Evolutionary conservation across 1,140 invertebrate genomes (phyloP).

Genomic region (Lasaia peninsularis): DNA sequence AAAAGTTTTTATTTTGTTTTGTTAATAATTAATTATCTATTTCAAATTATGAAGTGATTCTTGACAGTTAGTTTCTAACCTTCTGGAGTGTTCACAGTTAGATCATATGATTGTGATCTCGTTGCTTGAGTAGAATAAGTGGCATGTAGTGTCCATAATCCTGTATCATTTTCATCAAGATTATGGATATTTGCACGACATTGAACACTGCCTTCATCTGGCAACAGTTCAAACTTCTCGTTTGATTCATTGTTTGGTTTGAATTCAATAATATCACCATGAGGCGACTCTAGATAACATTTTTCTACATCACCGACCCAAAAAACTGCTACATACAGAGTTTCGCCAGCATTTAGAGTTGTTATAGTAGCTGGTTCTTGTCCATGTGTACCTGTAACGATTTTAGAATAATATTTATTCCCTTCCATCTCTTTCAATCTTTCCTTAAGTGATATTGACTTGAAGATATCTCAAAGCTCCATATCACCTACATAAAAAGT

Average conservation of each 20-base stretch:
- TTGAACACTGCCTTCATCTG: conserved; percentile 13
- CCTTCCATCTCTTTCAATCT: not conserved
- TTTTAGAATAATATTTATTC: not conserved
- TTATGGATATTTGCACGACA: conserved; percentile 25
- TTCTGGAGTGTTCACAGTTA: conserved; percentile 28
- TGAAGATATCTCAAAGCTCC: not conserved
- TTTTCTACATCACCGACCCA: conserved; percentile 17
- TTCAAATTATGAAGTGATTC: no score
- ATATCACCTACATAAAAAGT: not conserved
- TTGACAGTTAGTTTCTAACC: conserved; percentile 24
- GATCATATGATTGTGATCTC: conserved; percentile 21
- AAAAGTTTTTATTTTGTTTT: no score
- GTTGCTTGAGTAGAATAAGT: conserved; percentile 3
- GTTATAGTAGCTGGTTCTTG: conserved; percentile 7
- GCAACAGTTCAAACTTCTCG: conserved; percentile 23
- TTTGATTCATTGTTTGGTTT: conserved; percentile 30
- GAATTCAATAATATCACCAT: conserved; percentile 22
- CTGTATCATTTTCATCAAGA: conserved; percentile 28
- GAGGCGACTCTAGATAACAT: conserved; percentile 26
- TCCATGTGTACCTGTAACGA: conserved; percentile 19
- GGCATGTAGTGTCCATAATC: conserved; percentile 29
- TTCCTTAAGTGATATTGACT: not conserved
- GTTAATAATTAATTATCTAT: no score
- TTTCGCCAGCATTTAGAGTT: conserved; percentile 21
- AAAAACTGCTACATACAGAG: conserved; percentile 19